Evolutionary conservation across 35 echinoderm and acorn worm species (phyloP).

Genomic region (Amphiura filiformis): DNA sequence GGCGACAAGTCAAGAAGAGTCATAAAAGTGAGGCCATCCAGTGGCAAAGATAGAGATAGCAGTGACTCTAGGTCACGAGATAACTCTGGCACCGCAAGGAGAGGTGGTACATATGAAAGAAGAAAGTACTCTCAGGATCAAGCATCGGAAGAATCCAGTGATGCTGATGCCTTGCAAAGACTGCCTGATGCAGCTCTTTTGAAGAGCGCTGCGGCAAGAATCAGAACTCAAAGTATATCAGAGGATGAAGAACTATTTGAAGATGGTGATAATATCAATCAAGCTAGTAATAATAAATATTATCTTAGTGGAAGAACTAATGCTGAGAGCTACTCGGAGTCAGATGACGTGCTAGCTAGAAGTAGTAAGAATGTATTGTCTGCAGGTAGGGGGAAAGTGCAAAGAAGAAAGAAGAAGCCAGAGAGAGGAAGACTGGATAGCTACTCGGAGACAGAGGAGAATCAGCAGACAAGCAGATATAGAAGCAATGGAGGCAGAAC

Average conservation of each 20-base stretch:
- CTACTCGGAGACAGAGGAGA: conserved; percentile 83
- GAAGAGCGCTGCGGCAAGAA: conserved; percentile 26
- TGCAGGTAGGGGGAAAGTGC: conserved; percentile 17
- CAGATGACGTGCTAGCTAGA: conserved; percentile 49
- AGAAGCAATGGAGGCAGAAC: conserved; percentile 21
- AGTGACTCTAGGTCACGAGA: conserved; percentile 10
- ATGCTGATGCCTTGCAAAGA: background rate
- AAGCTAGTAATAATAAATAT: background rate
- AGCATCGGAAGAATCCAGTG: conserved; percentile 45
- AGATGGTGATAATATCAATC: background rate
- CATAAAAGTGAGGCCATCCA: conserved; percentile 77
- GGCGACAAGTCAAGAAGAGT: conserved; percentile 73
- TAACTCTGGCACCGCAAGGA: background rate
- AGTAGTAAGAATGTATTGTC: background rate
- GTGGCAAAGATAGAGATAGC: conserved; percentile 62
- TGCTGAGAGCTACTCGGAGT: conserved; percentile 50
- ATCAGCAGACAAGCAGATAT: conserved; percentile 28
- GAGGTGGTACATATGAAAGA: conserved; percentile 13
- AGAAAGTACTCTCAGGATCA: conserved; percentile 34
- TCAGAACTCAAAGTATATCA: conserved; percentile 1
- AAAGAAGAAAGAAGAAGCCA: conserved; percentile 33
- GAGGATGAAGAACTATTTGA: background rate
- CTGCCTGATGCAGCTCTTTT: conserved; percentile 17
- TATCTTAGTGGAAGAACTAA: background rate
- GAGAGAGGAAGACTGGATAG: conserved; percentile 59